Conservation (phyloP, 2,888 invertebrate species). For the Hydrotaea diabolus region DNA sequence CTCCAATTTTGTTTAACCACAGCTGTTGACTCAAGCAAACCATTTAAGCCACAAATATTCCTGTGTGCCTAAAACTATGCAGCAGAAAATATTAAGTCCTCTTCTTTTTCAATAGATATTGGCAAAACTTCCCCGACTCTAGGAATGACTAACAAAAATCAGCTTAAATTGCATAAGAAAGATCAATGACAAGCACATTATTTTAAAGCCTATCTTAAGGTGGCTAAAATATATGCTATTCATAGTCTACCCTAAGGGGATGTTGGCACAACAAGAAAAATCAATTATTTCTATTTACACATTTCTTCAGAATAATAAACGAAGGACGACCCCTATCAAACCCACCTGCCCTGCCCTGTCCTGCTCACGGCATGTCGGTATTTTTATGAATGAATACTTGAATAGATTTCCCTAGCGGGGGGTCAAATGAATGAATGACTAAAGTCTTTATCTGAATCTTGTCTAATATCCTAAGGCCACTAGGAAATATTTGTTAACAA, state of each 20-base stretch:
- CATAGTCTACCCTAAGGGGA: not conserved
- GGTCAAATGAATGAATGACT: too few species aligned
- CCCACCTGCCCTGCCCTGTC: not conserved
- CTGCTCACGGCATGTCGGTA: not conserved
- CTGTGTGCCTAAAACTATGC: too few species aligned
- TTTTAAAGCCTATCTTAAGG: not conserved
- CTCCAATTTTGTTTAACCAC: too few species aligned
- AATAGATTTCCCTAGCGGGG: not conserved
- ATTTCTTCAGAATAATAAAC: not conserved
- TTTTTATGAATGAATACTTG: not conserved
- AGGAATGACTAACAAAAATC: too few species aligned
- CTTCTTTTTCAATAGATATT: too few species aligned
- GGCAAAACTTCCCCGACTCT: too few species aligned
- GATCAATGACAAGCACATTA: too few species aligned
- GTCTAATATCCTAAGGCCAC: slow-evolving; percentile 53
- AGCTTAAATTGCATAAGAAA: too few species aligned
- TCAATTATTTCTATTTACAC: not conserved
- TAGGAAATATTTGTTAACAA: slow-evolving; percentile 47
- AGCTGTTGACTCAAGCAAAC: too few species aligned
- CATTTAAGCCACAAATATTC: too few species aligned
- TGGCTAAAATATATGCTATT: not conserved
- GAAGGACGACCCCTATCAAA: too few species aligned
- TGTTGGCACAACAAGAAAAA: not conserved
- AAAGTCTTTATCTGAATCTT: slow-evolving; percentile 46
- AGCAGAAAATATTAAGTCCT: too few species aligned